Evolutionary conservation across 2,888 invertebrate species (phyloP).

Genomic region (Lymantria monacha): DNA sequence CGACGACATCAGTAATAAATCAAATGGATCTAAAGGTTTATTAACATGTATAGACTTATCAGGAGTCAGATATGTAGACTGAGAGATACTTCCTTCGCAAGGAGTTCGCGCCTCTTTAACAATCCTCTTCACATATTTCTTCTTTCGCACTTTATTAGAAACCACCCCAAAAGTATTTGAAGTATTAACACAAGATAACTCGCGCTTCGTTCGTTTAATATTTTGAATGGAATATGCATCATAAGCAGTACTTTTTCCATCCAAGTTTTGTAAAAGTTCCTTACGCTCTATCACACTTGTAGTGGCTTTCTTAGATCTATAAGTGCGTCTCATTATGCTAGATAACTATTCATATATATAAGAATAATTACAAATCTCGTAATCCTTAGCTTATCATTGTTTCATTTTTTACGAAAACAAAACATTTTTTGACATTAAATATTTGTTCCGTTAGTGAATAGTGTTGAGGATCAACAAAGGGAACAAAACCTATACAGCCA

Average conservation of each 20-base stretch:
- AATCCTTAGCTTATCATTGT: no score
- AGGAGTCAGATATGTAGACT: constrained; percentile 62
- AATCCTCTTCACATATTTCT: constrained; percentile 66
- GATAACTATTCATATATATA: no score
- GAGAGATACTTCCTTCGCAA: constrained; percentile 36
- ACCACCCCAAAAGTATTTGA: constrained; percentile 44
- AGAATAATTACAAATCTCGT: no score
- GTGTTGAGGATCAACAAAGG: no score
- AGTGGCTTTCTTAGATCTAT: constrained; percentile 64
- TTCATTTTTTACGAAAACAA: no score
- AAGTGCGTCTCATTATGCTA: constrained; percentile 59
- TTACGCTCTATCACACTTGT: constrained; percentile 52
- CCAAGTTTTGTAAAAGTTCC: constrained; percentile 56
- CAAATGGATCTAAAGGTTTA: constrained; percentile 64
- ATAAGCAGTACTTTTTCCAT: constrained; percentile 62
- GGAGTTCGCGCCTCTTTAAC: constrained; percentile 51
- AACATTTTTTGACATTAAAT: no score
- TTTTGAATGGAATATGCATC: constrained; percentile 74
- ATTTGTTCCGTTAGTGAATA: no score
- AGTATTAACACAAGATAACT: constrained; percentile 54
- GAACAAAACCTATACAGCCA: no score
- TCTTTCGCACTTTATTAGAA: constrained; percentile 63
- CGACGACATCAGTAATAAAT: constrained; percentile 61
- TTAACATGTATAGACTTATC: constrained; percentile 72
- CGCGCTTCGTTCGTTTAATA: constrained; percentile 71